Percentiles rank a stretch among this genome's conserved stretches.
Conservation (phyloP, 1,140 invertebrate species). For the Tetraneura akinire region DNA sequence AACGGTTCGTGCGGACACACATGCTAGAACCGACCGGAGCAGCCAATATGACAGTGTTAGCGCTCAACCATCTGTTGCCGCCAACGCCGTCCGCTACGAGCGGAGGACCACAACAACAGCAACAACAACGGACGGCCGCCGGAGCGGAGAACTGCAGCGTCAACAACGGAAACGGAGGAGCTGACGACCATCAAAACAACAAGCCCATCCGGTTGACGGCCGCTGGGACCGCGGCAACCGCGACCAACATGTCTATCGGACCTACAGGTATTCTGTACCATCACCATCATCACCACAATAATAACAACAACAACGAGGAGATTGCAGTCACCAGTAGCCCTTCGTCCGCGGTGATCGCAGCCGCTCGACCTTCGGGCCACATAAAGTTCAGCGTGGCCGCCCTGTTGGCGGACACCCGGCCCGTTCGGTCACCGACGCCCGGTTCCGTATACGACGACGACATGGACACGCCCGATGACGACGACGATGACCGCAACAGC, state of each 20-base stretch:
- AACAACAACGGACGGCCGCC: constrained; percentile 20
- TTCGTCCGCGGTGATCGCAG: constrained; percentile 53
- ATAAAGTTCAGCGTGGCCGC: constrained; percentile 63
- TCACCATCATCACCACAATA: background rate
- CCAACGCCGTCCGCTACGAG: constrained; percentile 31
- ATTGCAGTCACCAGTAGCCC: constrained; percentile 55
- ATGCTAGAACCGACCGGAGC: constrained; percentile 53
- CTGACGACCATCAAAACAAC: background rate
- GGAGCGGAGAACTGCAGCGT: background rate
- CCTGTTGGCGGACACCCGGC: constrained; percentile 59
- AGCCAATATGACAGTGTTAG: constrained; percentile 53
- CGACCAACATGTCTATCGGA: background rate
- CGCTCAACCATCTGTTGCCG: constrained; percentile 52
- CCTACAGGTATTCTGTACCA: background rate
- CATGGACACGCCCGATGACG: constrained; percentile 47
- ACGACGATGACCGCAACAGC: constrained; percentile 55
- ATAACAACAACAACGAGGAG: constrained; percentile 53
- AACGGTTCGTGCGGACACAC: constrained; percentile 48
- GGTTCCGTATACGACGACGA: constrained; percentile 52
- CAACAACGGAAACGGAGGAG: background rate
- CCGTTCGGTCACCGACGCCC: constrained; percentile 32
- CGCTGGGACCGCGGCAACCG: background rate
- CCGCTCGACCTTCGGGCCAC: constrained; percentile 54
- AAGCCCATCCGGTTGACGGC: background rate
- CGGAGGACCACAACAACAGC: background rate